Conservation (phyloP, 2,888 invertebrate species). For the Nymphalis polychloros region DNA sequence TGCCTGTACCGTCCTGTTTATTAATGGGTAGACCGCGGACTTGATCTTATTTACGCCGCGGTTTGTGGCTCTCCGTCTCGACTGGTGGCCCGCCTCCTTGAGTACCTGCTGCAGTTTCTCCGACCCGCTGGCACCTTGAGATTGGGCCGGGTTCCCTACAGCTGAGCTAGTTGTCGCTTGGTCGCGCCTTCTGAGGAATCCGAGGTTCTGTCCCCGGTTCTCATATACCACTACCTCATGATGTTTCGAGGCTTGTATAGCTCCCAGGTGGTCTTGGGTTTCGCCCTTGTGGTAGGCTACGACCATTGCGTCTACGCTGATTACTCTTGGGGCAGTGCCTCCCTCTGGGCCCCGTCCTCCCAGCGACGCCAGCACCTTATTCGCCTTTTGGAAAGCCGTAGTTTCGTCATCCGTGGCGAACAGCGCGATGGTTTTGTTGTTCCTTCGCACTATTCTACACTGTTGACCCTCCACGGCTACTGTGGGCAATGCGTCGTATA, state of each 20-base stretch:
- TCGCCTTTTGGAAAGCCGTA: neutral
- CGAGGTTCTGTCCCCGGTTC: conserved; percentile 23
- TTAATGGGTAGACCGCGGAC: too few species aligned
- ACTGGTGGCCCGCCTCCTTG: too few species aligned
- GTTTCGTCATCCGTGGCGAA: neutral
- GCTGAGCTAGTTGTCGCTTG: neutral
- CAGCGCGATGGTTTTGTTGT: conserved; percentile 3
- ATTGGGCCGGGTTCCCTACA: neutral
- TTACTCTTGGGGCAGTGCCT: neutral
- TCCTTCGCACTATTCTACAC: neutral
- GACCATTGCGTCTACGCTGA: conserved; percentile 22
- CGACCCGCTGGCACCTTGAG: neutral
- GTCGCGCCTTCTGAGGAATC: conserved; percentile 2
- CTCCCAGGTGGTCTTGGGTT: conserved; percentile 9
- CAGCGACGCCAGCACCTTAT: neutral
- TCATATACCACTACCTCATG: conserved; percentile 28
- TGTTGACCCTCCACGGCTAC: neutral
- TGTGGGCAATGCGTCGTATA: neutral
- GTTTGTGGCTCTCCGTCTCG: too few species aligned
- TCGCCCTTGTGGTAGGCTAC: conserved; percentile 14
- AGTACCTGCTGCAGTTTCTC: neutral
- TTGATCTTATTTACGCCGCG: too few species aligned
- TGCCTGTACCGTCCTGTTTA: too few species aligned
- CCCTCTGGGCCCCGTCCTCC: neutral
- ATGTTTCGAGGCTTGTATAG: conserved; percentile 16